Percentiles rank a stretch among this genome's conserved stretches.
Evolutionary conservation across 37 sponge, comb jelly and placozoan genomes (phyloP).

Genomic region (Axinella damicornis): DNA sequence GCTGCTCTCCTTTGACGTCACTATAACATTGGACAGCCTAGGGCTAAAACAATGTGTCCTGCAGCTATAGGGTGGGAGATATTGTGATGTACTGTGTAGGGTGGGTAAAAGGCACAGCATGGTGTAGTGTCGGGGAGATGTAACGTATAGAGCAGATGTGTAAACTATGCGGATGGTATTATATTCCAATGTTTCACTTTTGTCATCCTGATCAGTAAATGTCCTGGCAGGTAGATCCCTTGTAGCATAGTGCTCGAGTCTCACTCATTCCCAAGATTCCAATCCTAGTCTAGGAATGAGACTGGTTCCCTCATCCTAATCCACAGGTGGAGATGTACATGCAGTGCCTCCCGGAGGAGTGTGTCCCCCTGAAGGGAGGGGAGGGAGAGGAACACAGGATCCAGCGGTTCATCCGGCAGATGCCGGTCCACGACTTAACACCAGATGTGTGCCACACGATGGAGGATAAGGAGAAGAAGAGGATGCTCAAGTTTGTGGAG

Average conservation of each 20-base stretch:
- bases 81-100: too few relatives aligned
- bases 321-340: slow-evolving; percentile 65
- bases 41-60: too few relatives aligned
- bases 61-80: too few relatives aligned
- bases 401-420: slow-evolving; percentile 44
- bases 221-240: background rate
- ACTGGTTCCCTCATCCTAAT: background rate
- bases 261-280: background rate
- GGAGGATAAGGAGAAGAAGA: slow-evolving; percentile 60
- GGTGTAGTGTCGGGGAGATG: too few relatives aligned
- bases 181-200: too few relatives aligned
- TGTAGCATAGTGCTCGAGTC: background rate
- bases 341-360: slow-evolving; percentile 53
- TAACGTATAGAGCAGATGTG: too few relatives aligned
- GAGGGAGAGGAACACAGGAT: slow-evolving; percentile 26
- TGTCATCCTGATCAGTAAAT: too few relatives aligned
- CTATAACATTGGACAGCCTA: too few relatives aligned
- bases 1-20: too few relatives aligned
- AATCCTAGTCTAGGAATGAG: too few relatives aligned
- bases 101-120: too few relatives aligned
- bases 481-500: slow-evolving; percentile 63
- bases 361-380: slow-evolving; percentile 34
- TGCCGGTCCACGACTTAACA: slow-evolving; percentile 59
- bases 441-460: slow-evolving; percentile 62
- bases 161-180: too few relatives aligned